Percentiles rank a stretch among this genome's conserved stretches.
These are phyloP conservation scores for Zeuzera pyrina DNA, from an alignment of 2,888 invertebrate species.

Conservation along the genomic window DNA sequence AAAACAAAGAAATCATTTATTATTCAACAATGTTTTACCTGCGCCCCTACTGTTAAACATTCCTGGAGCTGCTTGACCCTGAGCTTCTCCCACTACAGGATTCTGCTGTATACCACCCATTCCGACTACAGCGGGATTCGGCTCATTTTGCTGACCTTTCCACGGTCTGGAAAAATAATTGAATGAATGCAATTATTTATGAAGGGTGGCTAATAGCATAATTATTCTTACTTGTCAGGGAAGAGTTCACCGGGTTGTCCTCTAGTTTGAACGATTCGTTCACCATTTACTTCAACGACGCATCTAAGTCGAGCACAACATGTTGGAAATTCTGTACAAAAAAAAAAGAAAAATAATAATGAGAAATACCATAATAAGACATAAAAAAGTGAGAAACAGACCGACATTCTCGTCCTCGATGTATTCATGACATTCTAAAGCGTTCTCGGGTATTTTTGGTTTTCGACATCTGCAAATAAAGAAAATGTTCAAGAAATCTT, in stretches of 20 bases:
- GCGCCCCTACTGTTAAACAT: slow-evolving; percentile 63
- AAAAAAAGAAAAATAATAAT: slow-evolving; percentile 1
- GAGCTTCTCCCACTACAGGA: slow-evolving; percentile 45
- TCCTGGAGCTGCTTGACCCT: slow-evolving; percentile 50
- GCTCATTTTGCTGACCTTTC: slow-evolving; percentile 66
- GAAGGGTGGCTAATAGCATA: neutral
- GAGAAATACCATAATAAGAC: slow-evolving; percentile 1
- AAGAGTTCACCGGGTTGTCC: slow-evolving; percentile 65
- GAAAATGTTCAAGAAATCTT: slow-evolving; percentile 2
- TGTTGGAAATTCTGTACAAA: slow-evolving; percentile 58
- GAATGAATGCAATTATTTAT: neutral
- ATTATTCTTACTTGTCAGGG: slow-evolving; percentile 55
- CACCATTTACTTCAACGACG: slow-evolving; percentile 61
- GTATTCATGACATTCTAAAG: slow-evolving; percentile 63
- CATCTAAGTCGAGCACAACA: slow-evolving; percentile 61
- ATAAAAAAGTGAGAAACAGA: slow-evolving; percentile 24
- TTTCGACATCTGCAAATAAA: slow-evolving; percentile 48
- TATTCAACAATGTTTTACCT: slow-evolving; percentile 37
- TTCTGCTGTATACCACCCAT: slow-evolving; percentile 55
- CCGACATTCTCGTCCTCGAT: slow-evolving; percentile 68
- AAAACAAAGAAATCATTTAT: neutral
- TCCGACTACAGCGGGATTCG: slow-evolving; percentile 56
- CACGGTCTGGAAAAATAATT: slow-evolving; percentile 32
- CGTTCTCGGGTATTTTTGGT: slow-evolving; percentile 66
- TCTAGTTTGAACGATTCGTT: slow-evolving; percentile 60